Evolutionary conservation across 1,140 invertebrate genomes (phyloP), one percentile per base, ranked within the genome.

Genomic region (Cephus cinctus): DNA sequence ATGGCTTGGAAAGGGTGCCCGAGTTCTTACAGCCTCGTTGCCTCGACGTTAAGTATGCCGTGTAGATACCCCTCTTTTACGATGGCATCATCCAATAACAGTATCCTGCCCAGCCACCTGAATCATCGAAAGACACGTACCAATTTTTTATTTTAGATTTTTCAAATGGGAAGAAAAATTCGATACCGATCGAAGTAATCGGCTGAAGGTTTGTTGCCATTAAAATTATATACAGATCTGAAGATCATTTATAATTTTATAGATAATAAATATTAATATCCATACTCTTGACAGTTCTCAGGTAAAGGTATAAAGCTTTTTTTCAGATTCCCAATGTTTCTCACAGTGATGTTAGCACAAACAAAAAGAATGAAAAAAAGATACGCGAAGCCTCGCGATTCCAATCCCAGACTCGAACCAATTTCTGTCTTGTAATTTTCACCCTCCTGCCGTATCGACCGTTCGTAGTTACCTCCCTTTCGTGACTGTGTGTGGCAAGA

Each of bases 401-500:
- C 18, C 39, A 41, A 32, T 49, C 50, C 34, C 32, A 40, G 62
- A 65, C 54, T 35, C 58, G 43, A 65, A 65, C 62, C 61, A 45
- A 18, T 40, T 48, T 40, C 53, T 50, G 46, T 19, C 43, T 31
- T 41, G 27, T 19, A 38, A 38, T 47, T 47, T 48, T 25, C 23
- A 25, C 31, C 36, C 72, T 20, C 14, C 39, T 73, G 57, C 60
- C 54, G 38, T 71, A 73, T 69, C 72, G 71, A 73, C 65, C 64
- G 62, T 57, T 22, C 56, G 41, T 38, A 35, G 21, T 31, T 21
- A 20, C 34, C 16, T 21, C 20, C 19, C 34, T 43, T 45, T 16
- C 45, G 38, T 32, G 36, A 49, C 23, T 44, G 42, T 30, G 41
- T 22, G 44, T 52, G 39, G 27, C 19, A 38, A 57, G 49, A 38